Conservation (phyloP, 2,797 vertebrate genomes). For the Champsocephalus gunnari region DNA sequence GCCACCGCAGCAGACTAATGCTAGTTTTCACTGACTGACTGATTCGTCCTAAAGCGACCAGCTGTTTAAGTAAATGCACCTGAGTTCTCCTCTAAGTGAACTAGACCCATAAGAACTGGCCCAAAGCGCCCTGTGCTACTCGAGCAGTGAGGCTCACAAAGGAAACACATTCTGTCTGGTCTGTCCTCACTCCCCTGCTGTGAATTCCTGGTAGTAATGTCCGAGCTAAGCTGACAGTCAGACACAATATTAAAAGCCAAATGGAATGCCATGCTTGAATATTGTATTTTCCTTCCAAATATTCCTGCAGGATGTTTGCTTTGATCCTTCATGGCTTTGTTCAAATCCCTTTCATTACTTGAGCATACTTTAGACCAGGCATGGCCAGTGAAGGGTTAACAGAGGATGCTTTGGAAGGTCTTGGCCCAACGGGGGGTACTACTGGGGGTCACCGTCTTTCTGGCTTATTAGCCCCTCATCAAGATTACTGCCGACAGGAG, state of each 20-base stretch:
- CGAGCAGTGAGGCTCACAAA: not conserved
- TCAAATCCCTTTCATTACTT: constrained; percentile 80
- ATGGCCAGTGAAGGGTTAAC: constrained; percentile 64
- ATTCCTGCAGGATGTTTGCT: constrained; percentile 64
- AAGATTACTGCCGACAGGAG: constrained; percentile 63
- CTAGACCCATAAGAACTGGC: not conserved
- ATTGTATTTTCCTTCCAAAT: constrained; percentile 62
- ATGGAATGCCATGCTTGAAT: constrained; percentile 60
- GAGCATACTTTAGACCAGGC: constrained; percentile 57
- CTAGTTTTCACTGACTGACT: too few relatives aligned
- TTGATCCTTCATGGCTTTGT: constrained; percentile 58
- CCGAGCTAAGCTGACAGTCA: constrained; percentile 70
- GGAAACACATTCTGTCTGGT: constrained; percentile 38
- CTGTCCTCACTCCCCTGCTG: constrained; percentile 55
- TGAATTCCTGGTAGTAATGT: constrained; percentile 54
- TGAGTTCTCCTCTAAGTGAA: too few relatives aligned
- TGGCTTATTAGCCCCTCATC: constrained; percentile 69
- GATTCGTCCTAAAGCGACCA: too few relatives aligned
- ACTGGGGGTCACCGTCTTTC: constrained; percentile 44
- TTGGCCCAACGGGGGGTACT: constrained; percentile 35
- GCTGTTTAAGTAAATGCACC: too few relatives aligned
- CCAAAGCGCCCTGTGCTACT: not conserved
- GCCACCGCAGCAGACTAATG: too few relatives aligned
- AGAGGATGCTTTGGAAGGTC: constrained; percentile 56
- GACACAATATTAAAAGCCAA: constrained; percentile 59